phyloP scores from a whole-genome alignment of 2,797 vertebrate species.

The Moxostoma hubbsi region DNA sequence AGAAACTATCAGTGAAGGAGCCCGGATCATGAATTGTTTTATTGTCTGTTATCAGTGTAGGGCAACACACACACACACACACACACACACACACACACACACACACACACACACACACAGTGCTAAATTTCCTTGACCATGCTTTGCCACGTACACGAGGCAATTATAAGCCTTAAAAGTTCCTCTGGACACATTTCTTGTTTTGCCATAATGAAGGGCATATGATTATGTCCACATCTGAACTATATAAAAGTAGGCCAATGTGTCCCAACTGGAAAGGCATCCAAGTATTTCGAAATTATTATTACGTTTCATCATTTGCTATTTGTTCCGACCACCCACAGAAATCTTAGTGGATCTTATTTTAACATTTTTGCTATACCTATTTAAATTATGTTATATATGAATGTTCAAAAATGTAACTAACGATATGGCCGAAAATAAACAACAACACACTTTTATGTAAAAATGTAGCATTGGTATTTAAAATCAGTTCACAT shows the following conservation, averaged over 20 bases:
- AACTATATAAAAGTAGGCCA: neutral
- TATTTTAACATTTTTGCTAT: neutral
- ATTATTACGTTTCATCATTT: no score
- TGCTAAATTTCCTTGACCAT: constrained; percentile 67
- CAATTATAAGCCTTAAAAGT: constrained; percentile 38
- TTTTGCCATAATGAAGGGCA: neutral
- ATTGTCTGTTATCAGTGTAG: constrained; percentile 74
- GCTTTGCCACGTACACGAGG: constrained; percentile 73
- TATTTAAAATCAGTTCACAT: constrained; percentile 82
- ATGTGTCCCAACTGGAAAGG: no score
- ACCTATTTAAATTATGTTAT: neutral
- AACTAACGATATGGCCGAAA: constrained; percentile 25
- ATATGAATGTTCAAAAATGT: neutral
- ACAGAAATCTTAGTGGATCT: no score
- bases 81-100: constrained; percentile 53
- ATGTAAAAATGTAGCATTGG: constrained; percentile 82
- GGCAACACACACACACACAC: constrained; percentile 55
- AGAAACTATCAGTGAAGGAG: constrained; percentile 27
- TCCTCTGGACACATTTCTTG: neutral
- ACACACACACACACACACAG: constrained; percentile 56
- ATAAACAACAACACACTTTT: constrained; percentile 52
- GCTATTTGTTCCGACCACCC: no score
- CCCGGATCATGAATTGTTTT: constrained; percentile 68
- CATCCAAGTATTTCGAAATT: no score
- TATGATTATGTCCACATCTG: neutral